phyloP scores from a whole-genome alignment of 92 coral and sea anemone species.

The Desmophyllum pertusum region DNA sequence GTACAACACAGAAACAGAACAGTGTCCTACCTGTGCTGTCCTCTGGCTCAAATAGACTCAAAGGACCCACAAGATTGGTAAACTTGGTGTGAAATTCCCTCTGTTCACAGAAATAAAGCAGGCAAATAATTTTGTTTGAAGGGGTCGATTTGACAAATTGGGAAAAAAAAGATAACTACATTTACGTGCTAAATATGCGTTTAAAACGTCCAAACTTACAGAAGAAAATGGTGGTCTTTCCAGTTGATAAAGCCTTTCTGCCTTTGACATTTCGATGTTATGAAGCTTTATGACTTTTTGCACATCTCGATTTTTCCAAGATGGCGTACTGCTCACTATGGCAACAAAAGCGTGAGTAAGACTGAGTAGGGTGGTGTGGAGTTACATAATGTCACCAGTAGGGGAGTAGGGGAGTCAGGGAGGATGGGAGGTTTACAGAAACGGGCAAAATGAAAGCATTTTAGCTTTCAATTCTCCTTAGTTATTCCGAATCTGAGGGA shows the following conservation, averaged over 20 bases:
- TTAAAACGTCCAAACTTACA: conserved; percentile 48
- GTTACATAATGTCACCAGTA: background rate
- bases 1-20: no score
- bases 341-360: conserved; percentile 9
- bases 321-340: conserved; percentile 50
- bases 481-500: background rate
- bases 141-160: background rate
- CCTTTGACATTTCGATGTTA: conserved; percentile 50
- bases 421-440: background rate
- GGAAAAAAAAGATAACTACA: background rate
- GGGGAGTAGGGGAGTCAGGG: background rate
- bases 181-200: background rate
- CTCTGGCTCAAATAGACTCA: conserved; percentile 86
- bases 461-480: background rate
- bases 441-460: background rate
- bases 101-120: conserved; percentile 44
- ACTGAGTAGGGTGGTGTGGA: conserved; percentile 2
- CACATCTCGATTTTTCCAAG: conserved; percentile 17
- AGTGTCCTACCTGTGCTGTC: conserved; percentile 74
- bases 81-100: conserved; percentile 89
- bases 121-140: background rate
- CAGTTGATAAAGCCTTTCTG: conserved; percentile 69
- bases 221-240: conserved; percentile 84
- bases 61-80: conserved; percentile 86
- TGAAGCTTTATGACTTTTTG: background rate